Conservation (phyloP, 2,113 vertebrate species). For the Pangasianodon gigas region DNA sequence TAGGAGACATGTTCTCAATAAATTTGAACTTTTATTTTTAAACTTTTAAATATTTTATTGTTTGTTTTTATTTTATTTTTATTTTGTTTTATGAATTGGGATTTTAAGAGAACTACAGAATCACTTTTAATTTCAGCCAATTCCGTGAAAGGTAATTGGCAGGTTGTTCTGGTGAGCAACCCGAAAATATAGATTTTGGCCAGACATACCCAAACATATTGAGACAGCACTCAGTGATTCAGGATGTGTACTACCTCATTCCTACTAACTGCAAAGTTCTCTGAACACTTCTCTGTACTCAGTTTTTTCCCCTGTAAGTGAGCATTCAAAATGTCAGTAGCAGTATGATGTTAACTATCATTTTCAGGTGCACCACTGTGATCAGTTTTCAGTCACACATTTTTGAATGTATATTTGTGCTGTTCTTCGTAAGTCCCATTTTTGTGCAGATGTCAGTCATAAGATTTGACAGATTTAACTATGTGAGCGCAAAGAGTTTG, state of each 20-base stretch:
- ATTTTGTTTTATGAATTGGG: background rate
- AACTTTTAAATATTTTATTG: background rate
- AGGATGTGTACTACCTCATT: background rate
- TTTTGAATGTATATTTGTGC: background rate
- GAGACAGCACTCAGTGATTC: background rate
- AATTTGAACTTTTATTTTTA: background rate
- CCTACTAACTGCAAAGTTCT: background rate
- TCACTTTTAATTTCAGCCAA: background rate
- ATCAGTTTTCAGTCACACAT: background rate
- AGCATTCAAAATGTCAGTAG: background rate
- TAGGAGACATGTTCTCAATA: background rate
- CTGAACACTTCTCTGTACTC: background rate
- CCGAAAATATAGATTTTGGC: conserved; percentile 24
- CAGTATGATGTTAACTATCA: background rate
- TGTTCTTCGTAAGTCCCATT: background rate
- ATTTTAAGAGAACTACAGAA: background rate
- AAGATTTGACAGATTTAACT: background rate
- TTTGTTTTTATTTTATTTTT: too few species aligned
- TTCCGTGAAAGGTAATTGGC: background rate
- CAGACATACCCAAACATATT: background rate
- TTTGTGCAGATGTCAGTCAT: background rate
- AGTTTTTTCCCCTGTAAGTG: background rate
- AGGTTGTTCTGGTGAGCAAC: conserved; percentile 6
- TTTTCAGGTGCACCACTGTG: background rate
- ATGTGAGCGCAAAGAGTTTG: background rate